Conservation (phyloP, 2,888 invertebrate genomes). For the Pachycephus smyrnensis region DNA sequence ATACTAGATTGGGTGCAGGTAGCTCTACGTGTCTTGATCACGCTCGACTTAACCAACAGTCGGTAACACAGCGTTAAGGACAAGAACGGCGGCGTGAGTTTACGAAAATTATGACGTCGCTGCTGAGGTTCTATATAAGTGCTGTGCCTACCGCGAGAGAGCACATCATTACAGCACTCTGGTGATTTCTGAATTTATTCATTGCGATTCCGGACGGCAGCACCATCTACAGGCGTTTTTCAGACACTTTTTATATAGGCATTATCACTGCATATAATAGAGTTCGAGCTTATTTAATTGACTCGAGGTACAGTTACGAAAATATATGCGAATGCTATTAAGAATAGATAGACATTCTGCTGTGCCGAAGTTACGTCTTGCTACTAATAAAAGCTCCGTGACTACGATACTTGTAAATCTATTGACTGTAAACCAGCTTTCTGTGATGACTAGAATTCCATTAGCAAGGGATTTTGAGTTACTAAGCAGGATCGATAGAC, state of each 20-base stretch:
- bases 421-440: not conserved
- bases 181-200: not conserved
- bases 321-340: not conserved
- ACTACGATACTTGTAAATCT: not conserved
- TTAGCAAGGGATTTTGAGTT: not conserved
- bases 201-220: not conserved
- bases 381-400: not conserved
- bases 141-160: no score
- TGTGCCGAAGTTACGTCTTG: not conserved
- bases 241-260: not conserved
- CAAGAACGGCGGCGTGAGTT: not conserved
- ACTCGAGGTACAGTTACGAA: not conserved
- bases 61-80: slow-evolving; percentile 9
- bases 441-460: not conserved
- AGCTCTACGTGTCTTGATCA: slow-evolving; percentile 22
- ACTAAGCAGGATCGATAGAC: not conserved
- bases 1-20: slow-evolving; percentile 23
- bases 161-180: no score
- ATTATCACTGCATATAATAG: not conserved
- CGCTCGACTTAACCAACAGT: slow-evolving; percentile 14
- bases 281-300: not conserved
- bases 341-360: not conserved
- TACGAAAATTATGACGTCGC: not conserved
- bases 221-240: not conserved
- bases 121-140: no score